These are phyloP conservation scores for Spilosoma lubricipeda DNA, from an alignment of 2,888 invertebrate species.

Conservation along the genomic window DNA sequence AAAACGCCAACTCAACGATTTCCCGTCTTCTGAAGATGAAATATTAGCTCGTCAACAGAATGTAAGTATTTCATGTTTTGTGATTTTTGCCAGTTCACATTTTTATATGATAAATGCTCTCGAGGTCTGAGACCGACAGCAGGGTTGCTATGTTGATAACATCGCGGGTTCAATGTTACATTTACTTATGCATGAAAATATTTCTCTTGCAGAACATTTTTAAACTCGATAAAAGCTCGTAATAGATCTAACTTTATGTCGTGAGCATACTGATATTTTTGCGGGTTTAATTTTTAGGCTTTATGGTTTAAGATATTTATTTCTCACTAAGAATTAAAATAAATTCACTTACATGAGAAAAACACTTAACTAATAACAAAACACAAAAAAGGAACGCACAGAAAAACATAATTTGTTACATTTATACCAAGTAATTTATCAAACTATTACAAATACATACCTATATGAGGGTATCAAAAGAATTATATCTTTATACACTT, in stretches of 20 bases:
- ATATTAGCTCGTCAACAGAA: slow-evolving; percentile 33
- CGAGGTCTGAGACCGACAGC: slow-evolving; percentile 13
- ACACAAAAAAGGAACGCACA: no score
- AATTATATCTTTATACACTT: no score
- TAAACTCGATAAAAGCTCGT: slow-evolving; percentile 11
- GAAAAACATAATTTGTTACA: no score
- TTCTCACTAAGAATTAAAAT: no score
- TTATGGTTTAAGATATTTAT: no score
- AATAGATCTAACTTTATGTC: background rate
- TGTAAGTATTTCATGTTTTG: slow-evolving; percentile 34
- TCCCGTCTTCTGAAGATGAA: slow-evolving; percentile 25
- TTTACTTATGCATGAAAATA: slow-evolving; percentile 27
- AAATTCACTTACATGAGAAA: no score
- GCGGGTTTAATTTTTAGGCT: background rate
- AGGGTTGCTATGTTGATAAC: slow-evolving; percentile 34
- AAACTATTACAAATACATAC: no score
- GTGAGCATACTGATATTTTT: background rate
- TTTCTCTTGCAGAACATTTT: slow-evolving; percentile 15
- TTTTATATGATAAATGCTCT: slow-evolving; percentile 36
- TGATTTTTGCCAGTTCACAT: slow-evolving; percentile 27
- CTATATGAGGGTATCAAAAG: no score
- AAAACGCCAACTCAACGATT: slow-evolving; percentile 22
- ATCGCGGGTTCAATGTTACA: slow-evolving; percentile 26
- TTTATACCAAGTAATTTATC: no score
- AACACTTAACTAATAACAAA: no score